A percentile compares a stretch with the other conserved stretches of the same genome.
Conservation (phyloP, 2,797 vertebrate species). For the Corythornis leucogaster region DNA sequence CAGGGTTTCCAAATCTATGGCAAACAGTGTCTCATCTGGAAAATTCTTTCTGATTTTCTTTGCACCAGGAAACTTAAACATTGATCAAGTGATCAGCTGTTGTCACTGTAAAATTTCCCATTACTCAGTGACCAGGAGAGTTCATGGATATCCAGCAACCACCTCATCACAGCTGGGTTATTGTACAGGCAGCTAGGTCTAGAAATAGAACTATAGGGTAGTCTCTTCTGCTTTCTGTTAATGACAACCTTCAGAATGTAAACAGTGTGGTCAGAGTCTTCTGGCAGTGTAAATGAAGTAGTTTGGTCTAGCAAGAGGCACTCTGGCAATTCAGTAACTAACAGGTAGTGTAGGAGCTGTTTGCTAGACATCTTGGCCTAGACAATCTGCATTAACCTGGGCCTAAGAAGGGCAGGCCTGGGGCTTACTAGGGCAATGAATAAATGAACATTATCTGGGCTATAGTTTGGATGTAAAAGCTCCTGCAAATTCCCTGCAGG, state of each 20-base stretch:
- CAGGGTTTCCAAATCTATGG: neutral
- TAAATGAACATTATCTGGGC: neutral
- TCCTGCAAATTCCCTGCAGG: neutral
- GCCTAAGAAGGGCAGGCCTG: neutral
- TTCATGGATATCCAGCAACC: neutral
- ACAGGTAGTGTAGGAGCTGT: neutral
- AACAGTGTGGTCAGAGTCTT: neutral
- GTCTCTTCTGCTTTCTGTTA: conserved; percentile 9
- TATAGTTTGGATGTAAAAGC: neutral
- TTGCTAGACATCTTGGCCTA: neutral
- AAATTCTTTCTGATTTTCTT: neutral
- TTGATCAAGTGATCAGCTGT: neutral
- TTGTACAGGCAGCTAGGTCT: neutral
- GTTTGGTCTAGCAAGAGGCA: neutral
- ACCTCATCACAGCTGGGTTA: neutral
- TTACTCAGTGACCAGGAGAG: neutral
- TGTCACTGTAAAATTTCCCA: neutral
- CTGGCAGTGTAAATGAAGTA: neutral
- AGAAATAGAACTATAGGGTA: neutral
- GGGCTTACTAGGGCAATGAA: neutral
- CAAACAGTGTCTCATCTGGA: neutral
- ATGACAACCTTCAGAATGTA: neutral
- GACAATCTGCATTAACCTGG: neutral
- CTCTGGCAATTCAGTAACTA: neutral
- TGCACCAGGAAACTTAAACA: neutral